A percentile compares a stretch with the other conserved stretches of the same genome.
Evolutionary conservation across 2,113 vertebrate genomes (phyloP).

Genomic region (Felis chaus): DNA sequence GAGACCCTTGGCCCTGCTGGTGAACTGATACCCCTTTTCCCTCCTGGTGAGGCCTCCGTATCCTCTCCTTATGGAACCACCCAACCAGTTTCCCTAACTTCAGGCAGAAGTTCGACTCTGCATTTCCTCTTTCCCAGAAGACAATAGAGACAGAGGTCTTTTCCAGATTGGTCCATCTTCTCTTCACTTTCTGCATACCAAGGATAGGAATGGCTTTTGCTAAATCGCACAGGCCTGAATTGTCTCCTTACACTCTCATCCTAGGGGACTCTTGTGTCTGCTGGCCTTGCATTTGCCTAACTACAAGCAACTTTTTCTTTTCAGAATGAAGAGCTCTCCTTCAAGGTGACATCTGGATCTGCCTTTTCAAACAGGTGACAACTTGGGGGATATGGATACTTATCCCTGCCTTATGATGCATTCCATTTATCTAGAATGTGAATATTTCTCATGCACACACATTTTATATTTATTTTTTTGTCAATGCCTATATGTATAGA

Average conservation of each 20-base stretch:
- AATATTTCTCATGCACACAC: background rate
- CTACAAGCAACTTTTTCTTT: slow-evolving; percentile 9
- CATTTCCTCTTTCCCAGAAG: background rate
- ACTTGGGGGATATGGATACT: background rate
- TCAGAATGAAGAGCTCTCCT: background rate
- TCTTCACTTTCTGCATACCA: background rate
- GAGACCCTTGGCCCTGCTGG: background rate
- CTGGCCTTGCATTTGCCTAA: background rate
- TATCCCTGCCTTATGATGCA: background rate
- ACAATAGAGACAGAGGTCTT: background rate
- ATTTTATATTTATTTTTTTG: background rate
- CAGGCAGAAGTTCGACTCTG: background rate
- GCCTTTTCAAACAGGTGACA: background rate
- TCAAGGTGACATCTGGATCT: background rate
- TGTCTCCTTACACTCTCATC: background rate
- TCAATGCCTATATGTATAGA: background rate
- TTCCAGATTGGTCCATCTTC: background rate
- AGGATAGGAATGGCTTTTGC: background rate
- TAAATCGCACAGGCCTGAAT: background rate
- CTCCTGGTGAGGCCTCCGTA: background rate
- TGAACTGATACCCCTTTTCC: background rate
- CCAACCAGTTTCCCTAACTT: background rate
- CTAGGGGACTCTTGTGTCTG: background rate
- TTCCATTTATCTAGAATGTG: background rate
- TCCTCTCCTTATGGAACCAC: background rate